phyloP scores from a whole-genome alignment of 2,888 invertebrate species.

The Agrypnus murinus region DNA sequence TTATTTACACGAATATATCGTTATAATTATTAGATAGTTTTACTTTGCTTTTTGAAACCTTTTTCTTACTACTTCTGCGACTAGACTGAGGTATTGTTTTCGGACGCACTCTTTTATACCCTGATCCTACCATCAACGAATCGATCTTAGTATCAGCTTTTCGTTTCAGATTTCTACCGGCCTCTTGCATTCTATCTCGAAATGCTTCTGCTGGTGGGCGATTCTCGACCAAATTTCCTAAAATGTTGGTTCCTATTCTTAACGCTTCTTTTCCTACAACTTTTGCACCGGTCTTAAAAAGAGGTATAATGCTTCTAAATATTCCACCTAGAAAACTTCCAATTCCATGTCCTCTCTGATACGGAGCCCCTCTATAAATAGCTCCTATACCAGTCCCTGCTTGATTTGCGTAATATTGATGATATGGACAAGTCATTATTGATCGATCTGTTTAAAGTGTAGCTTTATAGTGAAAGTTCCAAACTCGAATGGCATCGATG shows the following conservation, averaged over 20 bases:
- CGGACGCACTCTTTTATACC: conserved; percentile 14
- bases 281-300: conserved; percentile 26
- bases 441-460: too few relatives aligned
- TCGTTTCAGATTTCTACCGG: conserved; percentile 24
- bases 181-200: conserved; percentile 14
- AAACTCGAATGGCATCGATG: too few relatives aligned
- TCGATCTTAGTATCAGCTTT: conserved; percentile 16
- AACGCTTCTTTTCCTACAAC: conserved; percentile 27
- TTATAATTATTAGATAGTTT: background rate
- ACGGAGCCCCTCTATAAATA: too few relatives aligned
- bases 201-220: conserved; percentile 14
- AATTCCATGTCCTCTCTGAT: too few relatives aligned
- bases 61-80: background rate
- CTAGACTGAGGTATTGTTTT: background rate
- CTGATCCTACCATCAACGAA: conserved; percentile 9
- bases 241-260: conserved; percentile 11
- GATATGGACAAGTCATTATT: too few relatives aligned
- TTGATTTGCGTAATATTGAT: too few relatives aligned
- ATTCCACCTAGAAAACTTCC: too few relatives aligned
- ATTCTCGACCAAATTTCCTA: conserved; percentile 29
- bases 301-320: conserved; percentile 31
- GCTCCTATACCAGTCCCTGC: too few relatives aligned
- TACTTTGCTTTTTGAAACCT: background rate
- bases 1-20: conserved; percentile 23
- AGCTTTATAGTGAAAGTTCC: too few relatives aligned